These are phyloP conservation scores for Ammodytes marinus DNA, from an alignment of 2,113 vertebrate species.

Conservation along the genomic window DNA sequence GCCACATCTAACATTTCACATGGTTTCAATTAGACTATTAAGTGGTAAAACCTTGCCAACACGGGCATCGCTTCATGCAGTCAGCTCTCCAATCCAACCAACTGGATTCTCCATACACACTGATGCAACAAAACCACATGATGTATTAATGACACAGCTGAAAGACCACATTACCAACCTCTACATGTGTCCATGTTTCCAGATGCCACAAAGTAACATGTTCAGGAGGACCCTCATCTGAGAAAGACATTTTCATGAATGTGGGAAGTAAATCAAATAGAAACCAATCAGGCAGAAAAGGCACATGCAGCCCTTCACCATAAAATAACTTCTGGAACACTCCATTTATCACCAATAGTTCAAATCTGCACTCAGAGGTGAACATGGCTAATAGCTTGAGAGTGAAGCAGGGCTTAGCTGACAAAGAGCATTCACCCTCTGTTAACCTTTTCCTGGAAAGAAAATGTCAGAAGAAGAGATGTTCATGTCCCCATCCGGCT, in stretches of 20 bases:
- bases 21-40: not conserved
- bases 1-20: not conserved
- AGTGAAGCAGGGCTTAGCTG: not conserved
- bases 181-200: not conserved
- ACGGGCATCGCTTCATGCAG: not conserved
- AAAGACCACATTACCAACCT: not conserved
- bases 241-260: constrained; percentile 44
- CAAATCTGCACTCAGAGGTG: not conserved
- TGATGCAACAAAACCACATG: constrained; percentile 29
- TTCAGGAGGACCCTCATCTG: not conserved
- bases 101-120: not conserved
- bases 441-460: not conserved
- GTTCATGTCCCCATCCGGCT: not conserved
- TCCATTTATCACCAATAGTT: constrained; percentile 12
- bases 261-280: constrained; percentile 10
- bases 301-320: not conserved
- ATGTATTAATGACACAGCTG: constrained; percentile 6
- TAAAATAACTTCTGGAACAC: constrained; percentile 16
- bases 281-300: constrained; percentile 13
- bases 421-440: not conserved
- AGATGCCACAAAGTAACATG: constrained; percentile 13
- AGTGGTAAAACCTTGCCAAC: not conserved
- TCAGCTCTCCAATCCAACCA: not conserved
- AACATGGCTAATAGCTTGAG: constrained; percentile 3
- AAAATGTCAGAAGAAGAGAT: not conserved